Percentiles rank a stretch among this genome's conserved stretches.
These are phyloP conservation scores for Helicoverpa zea DNA, from an alignment of 1,140 invertebrate genomes.

Conservation along the genomic window DNA sequence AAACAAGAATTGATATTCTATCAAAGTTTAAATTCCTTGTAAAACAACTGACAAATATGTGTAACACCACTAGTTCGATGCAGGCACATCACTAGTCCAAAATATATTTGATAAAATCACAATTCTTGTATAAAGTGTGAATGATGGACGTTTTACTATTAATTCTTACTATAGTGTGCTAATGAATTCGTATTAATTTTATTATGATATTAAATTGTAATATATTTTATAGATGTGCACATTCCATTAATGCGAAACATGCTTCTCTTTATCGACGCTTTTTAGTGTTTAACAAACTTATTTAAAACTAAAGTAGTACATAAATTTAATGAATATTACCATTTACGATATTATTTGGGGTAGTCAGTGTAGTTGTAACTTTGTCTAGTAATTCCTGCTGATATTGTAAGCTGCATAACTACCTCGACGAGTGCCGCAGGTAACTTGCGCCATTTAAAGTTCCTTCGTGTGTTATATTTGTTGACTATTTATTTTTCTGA, in stretches of 20 bases:
- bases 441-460: background rate
- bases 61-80: constrained; percentile 60
- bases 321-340: constrained; percentile 19
- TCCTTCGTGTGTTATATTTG: constrained; percentile 30
- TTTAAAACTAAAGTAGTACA: constrained; percentile 7
- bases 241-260: constrained; percentile 84
- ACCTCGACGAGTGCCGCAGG: background rate
- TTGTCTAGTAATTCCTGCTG: background rate
- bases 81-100: constrained; percentile 72
- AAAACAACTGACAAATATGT: constrained; percentile 20
- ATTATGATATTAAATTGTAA: constrained; percentile 78
- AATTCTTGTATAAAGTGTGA: constrained; percentile 70
- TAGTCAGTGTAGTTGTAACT: background rate
- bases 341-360: constrained; percentile 10
- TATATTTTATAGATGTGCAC: constrained; percentile 80
- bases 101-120: constrained; percentile 65
- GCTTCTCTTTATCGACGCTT: constrained; percentile 65
- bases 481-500: constrained; percentile 37
- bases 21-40: constrained; percentile 45
- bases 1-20: constrained; percentile 73
- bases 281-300: constrained; percentile 38
- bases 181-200: constrained; percentile 85
- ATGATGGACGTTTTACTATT: constrained; percentile 76
- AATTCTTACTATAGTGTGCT: constrained; percentile 84
- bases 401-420: background rate